Percentiles rank a stretch among this genome's conserved stretches.
Conservation (phyloP, 2,113 vertebrate genomes). For the Hiodon tergisus region DNA sequence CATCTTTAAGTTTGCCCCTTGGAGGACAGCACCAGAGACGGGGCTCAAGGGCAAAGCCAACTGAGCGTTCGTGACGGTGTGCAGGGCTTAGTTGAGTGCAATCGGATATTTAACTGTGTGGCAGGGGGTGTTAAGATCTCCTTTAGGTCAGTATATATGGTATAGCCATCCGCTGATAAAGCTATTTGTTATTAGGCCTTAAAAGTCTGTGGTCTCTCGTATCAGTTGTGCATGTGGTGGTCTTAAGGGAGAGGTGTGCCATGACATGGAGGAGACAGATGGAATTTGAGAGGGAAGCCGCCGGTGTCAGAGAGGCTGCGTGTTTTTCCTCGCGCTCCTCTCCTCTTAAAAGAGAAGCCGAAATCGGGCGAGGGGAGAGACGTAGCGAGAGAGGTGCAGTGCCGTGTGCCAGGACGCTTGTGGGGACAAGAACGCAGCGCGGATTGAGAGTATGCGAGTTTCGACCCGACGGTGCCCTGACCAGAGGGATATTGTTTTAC, state of each 20-base stretch:
- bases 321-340: background rate
- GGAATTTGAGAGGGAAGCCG: background rate
- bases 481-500: constrained; percentile 14
- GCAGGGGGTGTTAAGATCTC: too few species aligned
- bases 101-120: background rate
- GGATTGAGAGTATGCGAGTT: background rate
- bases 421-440: background rate
- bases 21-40: too few species aligned
- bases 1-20: too few species aligned
- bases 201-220: background rate
- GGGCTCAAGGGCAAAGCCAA: too few species aligned
- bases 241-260: background rate
- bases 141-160: too few species aligned
- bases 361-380: background rate
- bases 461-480: background rate
- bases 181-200: background rate
- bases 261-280: background rate
- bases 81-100: background rate
- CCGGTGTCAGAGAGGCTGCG: background rate
- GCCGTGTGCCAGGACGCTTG: background rate
- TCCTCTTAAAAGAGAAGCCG: background rate
- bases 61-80: too few species aligned
- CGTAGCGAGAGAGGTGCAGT: background rate
- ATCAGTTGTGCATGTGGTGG: background rate
- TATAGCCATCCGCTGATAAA: background rate